Percentiles rank a stretch among this genome's conserved stretches.
These are phyloP conservation scores for Chromis chromis DNA, from an alignment of 2,797 vertebrate species.

Conservation along the genomic window DNA sequence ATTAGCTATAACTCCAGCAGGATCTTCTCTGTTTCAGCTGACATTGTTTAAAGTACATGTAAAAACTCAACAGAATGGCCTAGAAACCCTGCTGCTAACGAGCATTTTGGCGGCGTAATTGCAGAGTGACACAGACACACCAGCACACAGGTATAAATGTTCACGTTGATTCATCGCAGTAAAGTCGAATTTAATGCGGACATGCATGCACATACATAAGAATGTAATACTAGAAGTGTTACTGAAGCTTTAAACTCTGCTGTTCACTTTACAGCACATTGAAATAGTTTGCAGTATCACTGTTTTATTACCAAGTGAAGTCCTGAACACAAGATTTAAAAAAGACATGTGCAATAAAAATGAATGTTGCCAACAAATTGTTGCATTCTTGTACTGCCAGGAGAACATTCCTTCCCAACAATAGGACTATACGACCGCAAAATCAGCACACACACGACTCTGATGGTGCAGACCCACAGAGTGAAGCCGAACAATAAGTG, in stretches of 20 bases:
- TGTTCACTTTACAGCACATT: neutral
- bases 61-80: no score
- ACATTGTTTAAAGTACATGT: no score
- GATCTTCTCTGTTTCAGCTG: no score
- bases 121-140: no score
- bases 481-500: conserved; percentile 4
- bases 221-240: no score
- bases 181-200: no score
- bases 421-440: neutral
- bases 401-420: neutral
- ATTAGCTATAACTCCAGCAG: no score
- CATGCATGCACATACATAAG: no score
- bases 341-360: neutral
- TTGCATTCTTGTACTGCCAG: neutral
- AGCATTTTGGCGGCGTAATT: no score
- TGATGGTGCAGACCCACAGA: conserved; percentile 12
- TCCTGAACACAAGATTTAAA: neutral
- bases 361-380: neutral
- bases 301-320: neutral
- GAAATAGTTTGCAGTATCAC: neutral
- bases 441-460: conserved; percentile 1
- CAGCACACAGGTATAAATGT: no score
- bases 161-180: no score
- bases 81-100: no score
- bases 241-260: neutral